A percentile compares a stretch with the other conserved stretches of the same genome.
Conservation (phyloP, 2,888 invertebrate genomes). For the Drosophila yooni region DNA sequence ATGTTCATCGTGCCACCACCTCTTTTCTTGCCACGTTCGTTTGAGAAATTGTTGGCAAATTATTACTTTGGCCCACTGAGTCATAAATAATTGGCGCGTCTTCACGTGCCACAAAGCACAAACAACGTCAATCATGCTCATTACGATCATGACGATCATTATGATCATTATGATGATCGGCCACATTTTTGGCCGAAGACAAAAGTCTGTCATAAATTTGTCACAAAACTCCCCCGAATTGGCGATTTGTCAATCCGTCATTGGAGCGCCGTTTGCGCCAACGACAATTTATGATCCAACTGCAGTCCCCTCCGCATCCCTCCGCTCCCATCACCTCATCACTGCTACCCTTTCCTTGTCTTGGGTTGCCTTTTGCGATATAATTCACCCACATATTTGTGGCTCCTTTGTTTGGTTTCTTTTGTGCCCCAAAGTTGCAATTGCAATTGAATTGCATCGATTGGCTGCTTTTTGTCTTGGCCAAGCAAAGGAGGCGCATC, state of each 20-base stretch:
- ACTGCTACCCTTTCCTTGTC: not conserved
- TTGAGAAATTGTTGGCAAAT: slow-evolving; percentile 76
- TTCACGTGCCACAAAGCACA: slow-evolving; percentile 65
- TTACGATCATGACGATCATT: slow-evolving; percentile 25
- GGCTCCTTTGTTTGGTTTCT: slow-evolving; percentile 41
- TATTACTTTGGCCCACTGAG: slow-evolving; percentile 71
- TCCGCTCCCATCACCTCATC: too few species aligned
- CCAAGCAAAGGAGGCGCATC: slow-evolving; percentile 10
- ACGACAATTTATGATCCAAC: slow-evolving; percentile 62
- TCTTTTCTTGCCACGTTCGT: slow-evolving; percentile 1
- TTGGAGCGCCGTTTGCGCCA: slow-evolving; percentile 72
- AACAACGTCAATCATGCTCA: slow-evolving; percentile 2
- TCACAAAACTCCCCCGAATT: slow-evolving; percentile 53
- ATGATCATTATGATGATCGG: slow-evolving; percentile 25
- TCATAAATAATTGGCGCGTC: slow-evolving; percentile 77
- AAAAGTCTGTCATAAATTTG: slow-evolving; percentile 77
- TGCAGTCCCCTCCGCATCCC: slow-evolving; percentile 7
- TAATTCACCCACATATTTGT: slow-evolving; percentile 51
- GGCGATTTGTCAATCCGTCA: slow-evolving; percentile 78
- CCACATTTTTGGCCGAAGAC: slow-evolving; percentile 37
- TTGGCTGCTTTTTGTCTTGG: slow-evolving; percentile 32
- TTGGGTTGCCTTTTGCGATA: not conserved
- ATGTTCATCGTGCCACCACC: slow-evolving; percentile 18
- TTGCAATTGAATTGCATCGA: slow-evolving; percentile 70
- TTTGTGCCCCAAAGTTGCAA: slow-evolving; percentile 12